These are phyloP conservation scores for Catocala fraxini DNA, from an alignment of 2,888 invertebrate genomes.

Conservation along the genomic window DNA sequence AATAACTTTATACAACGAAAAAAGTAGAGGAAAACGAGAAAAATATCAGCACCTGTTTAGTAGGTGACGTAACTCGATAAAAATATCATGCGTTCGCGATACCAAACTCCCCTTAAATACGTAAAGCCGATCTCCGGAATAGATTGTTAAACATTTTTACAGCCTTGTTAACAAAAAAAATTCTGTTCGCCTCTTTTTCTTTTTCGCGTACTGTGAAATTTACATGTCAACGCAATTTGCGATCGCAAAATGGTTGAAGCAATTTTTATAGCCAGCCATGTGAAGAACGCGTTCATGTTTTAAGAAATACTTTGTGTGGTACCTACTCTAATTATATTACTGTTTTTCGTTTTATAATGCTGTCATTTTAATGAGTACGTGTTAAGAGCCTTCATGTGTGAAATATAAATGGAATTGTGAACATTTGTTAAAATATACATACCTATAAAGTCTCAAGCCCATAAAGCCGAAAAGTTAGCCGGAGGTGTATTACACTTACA, in stretches of 20 bases:
- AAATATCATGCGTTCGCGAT: conserved; percentile 19
- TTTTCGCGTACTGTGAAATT: conserved; percentile 7
- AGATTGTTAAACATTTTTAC: conserved; percentile 44
- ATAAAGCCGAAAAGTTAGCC: too few relatives aligned
- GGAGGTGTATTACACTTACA: too few relatives aligned
- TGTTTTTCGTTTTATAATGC: too few relatives aligned
- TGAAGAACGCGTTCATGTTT: background rate
- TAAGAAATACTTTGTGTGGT: background rate
- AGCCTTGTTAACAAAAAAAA: conserved; percentile 35
- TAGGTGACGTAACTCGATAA: conserved; percentile 25
- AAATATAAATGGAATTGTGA: too few relatives aligned
- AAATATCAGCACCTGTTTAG: conserved; percentile 11
- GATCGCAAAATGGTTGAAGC: background rate
- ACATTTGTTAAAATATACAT: too few relatives aligned
- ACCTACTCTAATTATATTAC: too few relatives aligned
- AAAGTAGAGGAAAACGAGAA: background rate
- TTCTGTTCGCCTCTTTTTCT: conserved; percentile 6
- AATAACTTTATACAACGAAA: background rate
- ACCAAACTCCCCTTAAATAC: conserved; percentile 23
- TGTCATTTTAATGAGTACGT: too few relatives aligned
- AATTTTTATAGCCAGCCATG: conserved; percentile 1
- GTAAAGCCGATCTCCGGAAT: conserved; percentile 28
- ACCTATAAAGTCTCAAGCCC: too few relatives aligned
- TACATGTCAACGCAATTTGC: conserved; percentile 14
- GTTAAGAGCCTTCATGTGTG: too few relatives aligned